Percentiles rank a stretch among this genome's conserved stretches.
Conservation (phyloP, 1,140 invertebrate genomes). For the Himalopsyche phryganea region DNA sequence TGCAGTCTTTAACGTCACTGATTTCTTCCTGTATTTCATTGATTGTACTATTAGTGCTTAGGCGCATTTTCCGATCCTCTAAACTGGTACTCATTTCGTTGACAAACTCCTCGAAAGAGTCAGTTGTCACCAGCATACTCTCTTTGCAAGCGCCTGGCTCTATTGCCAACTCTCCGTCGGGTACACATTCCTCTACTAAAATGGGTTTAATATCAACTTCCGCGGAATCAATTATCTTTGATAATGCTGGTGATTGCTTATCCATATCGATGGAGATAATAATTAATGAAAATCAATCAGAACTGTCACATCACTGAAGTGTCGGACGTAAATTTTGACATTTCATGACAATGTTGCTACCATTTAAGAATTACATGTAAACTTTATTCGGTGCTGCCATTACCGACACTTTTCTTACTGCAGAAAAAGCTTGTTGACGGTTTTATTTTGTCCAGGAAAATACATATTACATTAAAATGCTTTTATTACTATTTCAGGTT, state of each 20-base stretch:
- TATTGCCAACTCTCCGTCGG: neutral
- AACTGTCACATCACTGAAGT: neutral
- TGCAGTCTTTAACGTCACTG: slow-evolving; percentile 9
- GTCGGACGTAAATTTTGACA: neutral
- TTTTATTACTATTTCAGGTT: too few relatives aligned
- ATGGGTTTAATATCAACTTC: neutral
- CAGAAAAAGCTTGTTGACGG: too few relatives aligned
- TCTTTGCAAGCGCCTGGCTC: slow-evolving; percentile 40
- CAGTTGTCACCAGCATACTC: slow-evolving; percentile 65
- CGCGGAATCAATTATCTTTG: neutral
- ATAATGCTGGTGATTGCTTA: neutral
- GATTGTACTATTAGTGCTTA: slow-evolving; percentile 50
- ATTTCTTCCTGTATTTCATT: slow-evolving; percentile 57
- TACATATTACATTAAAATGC: too few relatives aligned
- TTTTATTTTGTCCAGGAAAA: too few relatives aligned
- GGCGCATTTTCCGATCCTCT: slow-evolving; percentile 49
- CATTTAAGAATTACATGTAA: neutral
- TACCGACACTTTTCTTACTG: too few relatives aligned
- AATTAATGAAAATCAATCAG: neutral
- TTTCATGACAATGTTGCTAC: neutral
- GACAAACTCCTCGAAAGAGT: slow-evolving; percentile 67
- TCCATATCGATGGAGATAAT: neutral
- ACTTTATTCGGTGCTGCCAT: too few relatives aligned
- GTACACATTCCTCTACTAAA: neutral
- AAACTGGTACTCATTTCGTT: slow-evolving; percentile 62